These are phyloP conservation scores for Murina feae DNA, from an alignment of 2,113 vertebrate genomes.

Conservation along the genomic window DNA sequence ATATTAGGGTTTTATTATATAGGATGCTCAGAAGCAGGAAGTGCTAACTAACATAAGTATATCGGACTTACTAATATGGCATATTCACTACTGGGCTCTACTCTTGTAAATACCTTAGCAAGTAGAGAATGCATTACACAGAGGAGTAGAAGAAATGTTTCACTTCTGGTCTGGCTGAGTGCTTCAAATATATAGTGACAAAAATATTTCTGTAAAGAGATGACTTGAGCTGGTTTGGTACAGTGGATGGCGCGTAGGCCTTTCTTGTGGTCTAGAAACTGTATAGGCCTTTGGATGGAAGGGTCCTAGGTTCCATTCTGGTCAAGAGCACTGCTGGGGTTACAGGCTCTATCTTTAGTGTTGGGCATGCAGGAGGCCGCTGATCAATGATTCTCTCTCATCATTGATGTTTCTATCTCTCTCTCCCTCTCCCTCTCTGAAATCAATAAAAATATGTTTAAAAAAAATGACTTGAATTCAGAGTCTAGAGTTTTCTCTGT, in stretches of 20 bases:
- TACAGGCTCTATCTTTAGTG: too few species aligned
- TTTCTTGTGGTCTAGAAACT: too few species aligned
- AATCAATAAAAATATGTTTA: too few species aligned
- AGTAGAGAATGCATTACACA: conserved; percentile 10
- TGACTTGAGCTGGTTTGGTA: not conserved
- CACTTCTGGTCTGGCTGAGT: not conserved
- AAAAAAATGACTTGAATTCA: conserved; percentile 1
- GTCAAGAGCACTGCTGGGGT: too few species aligned
- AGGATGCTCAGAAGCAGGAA: not conserved
- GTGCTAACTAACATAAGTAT: not conserved
- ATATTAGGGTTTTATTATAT: too few species aligned
- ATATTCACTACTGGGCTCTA: not conserved
- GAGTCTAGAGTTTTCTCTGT: not conserved
- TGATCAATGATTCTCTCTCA: too few species aligned
- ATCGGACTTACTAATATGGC: not conserved
- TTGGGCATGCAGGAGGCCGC: too few species aligned
- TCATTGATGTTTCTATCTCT: too few species aligned
- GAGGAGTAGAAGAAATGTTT: conserved; percentile 16
- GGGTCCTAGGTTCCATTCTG: too few species aligned
- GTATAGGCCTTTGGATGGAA: too few species aligned
- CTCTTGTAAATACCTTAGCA: not conserved
- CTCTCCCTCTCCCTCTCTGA: too few species aligned
- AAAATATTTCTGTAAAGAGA: conserved; percentile 35
- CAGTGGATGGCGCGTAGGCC: too few species aligned
- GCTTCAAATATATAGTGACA: not conserved